A percentile compares a stretch with the other conserved stretches of the same genome.
Evolutionary conservation across 2,888 invertebrate genomes (phyloP).

Genomic region (Drosophila emarginata): DNA sequence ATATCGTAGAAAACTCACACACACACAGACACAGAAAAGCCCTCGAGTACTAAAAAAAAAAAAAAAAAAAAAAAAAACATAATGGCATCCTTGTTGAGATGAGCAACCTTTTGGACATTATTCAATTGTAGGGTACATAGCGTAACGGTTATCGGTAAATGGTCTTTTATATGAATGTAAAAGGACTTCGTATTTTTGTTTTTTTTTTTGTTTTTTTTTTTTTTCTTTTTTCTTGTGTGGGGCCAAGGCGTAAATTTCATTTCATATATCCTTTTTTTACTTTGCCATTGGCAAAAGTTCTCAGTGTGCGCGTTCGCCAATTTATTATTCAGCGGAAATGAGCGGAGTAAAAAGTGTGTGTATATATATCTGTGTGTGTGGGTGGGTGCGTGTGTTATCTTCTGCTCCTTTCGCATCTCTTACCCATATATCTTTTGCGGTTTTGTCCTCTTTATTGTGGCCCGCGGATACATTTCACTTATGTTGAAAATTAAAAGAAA

Average conservation of each 20-base stretch:
- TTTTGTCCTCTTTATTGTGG: slow-evolving; percentile 44
- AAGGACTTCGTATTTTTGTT: too few species aligned
- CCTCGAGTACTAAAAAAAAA: too few species aligned
- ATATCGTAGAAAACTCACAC: not conserved
- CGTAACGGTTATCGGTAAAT: slow-evolving; percentile 32
- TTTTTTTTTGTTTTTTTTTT: too few species aligned
- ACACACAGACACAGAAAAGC: not conserved
- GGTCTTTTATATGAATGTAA: slow-evolving; percentile 10
- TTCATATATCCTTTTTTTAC: slow-evolving; percentile 42
- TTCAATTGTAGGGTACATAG: slow-evolving; percentile 5
- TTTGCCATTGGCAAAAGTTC: slow-evolving; percentile 25
- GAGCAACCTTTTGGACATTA: not conserved
- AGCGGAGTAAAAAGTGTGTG: slow-evolving; percentile 36
- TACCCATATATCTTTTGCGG: slow-evolving; percentile 9
- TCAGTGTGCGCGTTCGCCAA: slow-evolving; percentile 26
- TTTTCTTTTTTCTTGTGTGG: slow-evolving; percentile 9
- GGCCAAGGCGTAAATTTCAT: slow-evolving; percentile 43
- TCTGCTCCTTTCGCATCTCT: not conserved
- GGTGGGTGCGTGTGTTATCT: not conserved
- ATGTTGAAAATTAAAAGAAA: slow-evolving; percentile 67
- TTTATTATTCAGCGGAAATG: slow-evolving; percentile 69
- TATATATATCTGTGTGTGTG: not conserved
- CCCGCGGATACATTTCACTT: slow-evolving; percentile 55
- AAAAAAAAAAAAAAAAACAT: too few species aligned
- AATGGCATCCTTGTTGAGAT: not conserved